Conservation (phyloP, 1,140 invertebrate genomes). For the Heliconius himera region DNA sequence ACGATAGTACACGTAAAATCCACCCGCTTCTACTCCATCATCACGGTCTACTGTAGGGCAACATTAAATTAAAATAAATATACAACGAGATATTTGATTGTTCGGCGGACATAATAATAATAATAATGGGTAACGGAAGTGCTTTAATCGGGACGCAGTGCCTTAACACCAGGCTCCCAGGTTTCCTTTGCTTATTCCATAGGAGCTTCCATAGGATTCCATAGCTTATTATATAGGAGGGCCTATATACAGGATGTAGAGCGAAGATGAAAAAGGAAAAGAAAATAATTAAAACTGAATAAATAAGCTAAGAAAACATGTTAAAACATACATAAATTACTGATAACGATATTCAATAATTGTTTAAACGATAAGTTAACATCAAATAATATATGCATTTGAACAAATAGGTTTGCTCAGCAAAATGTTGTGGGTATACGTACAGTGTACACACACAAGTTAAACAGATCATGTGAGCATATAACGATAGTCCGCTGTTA, state of each 20-base stretch:
- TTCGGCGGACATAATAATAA: too few species aligned
- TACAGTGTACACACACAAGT: background rate
- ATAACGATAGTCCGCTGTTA: background rate
- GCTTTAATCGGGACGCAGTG: too few species aligned
- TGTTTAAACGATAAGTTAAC: background rate
- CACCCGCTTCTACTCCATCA: conserved; percentile 60
- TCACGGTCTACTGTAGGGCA: conserved; percentile 57
- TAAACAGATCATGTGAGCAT: background rate
- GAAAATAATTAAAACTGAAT: too few species aligned
- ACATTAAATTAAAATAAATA: background rate
- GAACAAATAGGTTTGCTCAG: background rate
- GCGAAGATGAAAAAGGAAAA: too few species aligned
- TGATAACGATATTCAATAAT: background rate
- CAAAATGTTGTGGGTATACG: background rate
- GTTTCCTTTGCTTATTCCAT: too few species aligned
- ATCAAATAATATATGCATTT: background rate
- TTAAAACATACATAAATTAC: background rate
- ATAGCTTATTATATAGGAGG: too few species aligned
- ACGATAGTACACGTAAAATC: conserved; percentile 94
- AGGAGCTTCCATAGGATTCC: too few species aligned
- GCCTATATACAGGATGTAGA: too few species aligned
- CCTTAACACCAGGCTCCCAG: too few species aligned
- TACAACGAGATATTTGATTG: too few species aligned
- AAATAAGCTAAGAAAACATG: background rate
- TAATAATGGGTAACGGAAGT: too few species aligned